These are phyloP conservation scores for Dione juno DNA, from an alignment of 2,888 invertebrate species.

Conservation along the genomic window DNA sequence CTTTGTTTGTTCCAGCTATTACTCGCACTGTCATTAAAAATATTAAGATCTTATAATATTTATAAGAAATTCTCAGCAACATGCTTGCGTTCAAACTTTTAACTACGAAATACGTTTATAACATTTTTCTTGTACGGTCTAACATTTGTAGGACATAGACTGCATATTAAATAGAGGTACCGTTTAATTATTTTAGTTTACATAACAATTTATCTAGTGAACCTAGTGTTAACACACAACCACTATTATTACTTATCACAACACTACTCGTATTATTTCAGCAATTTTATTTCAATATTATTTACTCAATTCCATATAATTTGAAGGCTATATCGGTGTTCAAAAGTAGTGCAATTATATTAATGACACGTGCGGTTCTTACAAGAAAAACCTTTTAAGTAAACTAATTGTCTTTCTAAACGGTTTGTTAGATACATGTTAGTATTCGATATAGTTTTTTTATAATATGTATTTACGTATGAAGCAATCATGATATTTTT, in stretches of 20 bases:
- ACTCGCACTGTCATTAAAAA: slow-evolving; percentile 10
- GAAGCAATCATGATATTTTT: not conserved
- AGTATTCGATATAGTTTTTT: not conserved
- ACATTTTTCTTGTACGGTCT: not conserved
- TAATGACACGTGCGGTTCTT: slow-evolving; percentile 24
- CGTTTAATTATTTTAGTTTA: not conserved
- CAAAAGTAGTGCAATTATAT: slow-evolving; percentile 16
- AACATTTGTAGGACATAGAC: slow-evolving; percentile 5
- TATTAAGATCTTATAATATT: slow-evolving; percentile 12
- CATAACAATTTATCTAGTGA: no score
- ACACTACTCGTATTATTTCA: no score
- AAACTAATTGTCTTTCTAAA: slow-evolving; percentile 2
- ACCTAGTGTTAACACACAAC: no score
- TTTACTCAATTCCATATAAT: not conserved
- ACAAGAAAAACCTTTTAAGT: slow-evolving; percentile 36
- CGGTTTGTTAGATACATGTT: slow-evolving; percentile 1
- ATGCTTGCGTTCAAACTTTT: slow-evolving; percentile 18
- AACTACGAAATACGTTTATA: slow-evolving; percentile 17
- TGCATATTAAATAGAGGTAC: not conserved
- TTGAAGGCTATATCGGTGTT: not conserved
- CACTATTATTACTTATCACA: no score
- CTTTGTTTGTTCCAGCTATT: slow-evolving; percentile 10
- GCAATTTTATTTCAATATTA: not conserved
- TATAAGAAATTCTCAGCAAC: slow-evolving; percentile 8
- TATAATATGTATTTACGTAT: not conserved